Base-by-base conservation (phyloP, 1,140 invertebrate species). In the Temnothorax curvispinosus region DNA sequence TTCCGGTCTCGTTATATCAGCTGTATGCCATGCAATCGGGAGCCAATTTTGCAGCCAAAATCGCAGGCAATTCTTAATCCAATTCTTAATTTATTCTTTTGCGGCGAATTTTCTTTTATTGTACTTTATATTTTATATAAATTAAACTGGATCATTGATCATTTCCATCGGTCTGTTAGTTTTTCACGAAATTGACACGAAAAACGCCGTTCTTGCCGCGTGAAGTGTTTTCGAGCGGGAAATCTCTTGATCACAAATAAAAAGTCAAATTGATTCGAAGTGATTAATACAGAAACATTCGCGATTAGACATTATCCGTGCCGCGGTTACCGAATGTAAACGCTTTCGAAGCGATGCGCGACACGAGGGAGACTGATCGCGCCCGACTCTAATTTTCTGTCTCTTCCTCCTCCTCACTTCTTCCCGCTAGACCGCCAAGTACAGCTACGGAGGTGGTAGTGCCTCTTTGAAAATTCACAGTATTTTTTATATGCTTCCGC, bases 311-410 rank as follows among this genome's bases (percentile, higher is more conserved):
- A 18, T 58, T 21, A 58, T 58, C 8, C 41, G 32, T 44, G n/a
- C 18, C 32, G 32, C 56, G 80, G 11, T 75, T 35, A 74, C 54
- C 54, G 38, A 27, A 2, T 82, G 27, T 41, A 82, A 85, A 82
- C 50, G 60, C 64, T 87, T 60, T 92, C 80, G 88, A 85, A 90
- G 88, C 69, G 87, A 89, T 54, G 80, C 69, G 82, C 85, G 89
- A 91, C 91, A 75, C 52, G 77, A 90, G 90, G 85, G 87, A 88
- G 87, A 88, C 90, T 90, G 89, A 84, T 81, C 75, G 52, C 87
- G 64, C 72, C 47, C 44, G 56, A 50, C 85, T 90, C 74, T 78
- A 75, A 87, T 89, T 80, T 81, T 80, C 86, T 76, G 62, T 85
- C 74, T 89, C 76, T 58, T 62, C 87, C 69, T 86, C 87, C 82